Percentiles rank a stretch among this genome's conserved stretches.
Evolutionary conservation across 2,888 invertebrate genomes (phyloP).

Genomic region (Ganaspis brasiliensis): DNA sequence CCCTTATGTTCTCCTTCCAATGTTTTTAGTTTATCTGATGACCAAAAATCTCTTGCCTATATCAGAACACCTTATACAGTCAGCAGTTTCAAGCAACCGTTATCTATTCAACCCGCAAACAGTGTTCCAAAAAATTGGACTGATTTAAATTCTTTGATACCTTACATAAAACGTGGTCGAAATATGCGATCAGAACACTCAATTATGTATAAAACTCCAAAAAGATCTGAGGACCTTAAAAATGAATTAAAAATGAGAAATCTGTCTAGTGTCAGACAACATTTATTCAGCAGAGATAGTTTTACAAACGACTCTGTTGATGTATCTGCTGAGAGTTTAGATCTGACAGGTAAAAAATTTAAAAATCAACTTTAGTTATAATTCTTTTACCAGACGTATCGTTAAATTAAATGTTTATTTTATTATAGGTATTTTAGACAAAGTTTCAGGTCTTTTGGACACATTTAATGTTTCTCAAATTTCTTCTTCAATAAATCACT

Average conservation of each 20-base stretch:
- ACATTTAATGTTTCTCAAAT: slow-evolving; percentile 59
- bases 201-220: slow-evolving; percentile 77
- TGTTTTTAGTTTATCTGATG: slow-evolving; percentile 63
- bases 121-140: slow-evolving; percentile 68
- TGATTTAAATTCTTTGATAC: slow-evolving; percentile 74
- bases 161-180: slow-evolving; percentile 76
- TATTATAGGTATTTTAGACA: slow-evolving; percentile 70
- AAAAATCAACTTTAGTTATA: background rate
- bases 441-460: slow-evolving; percentile 66
- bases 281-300: slow-evolving; percentile 77
- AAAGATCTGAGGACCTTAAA: slow-evolving; percentile 44
- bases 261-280: slow-evolving; percentile 74
- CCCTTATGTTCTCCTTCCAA: slow-evolving; percentile 65
- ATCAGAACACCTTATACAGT: slow-evolving; percentile 79
- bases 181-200: slow-evolving; percentile 75
- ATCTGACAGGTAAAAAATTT: slow-evolving; percentile 73
- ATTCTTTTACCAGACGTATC: background rate
- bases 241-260: slow-evolving; percentile 63
- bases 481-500: background rate
- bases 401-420: slow-evolving; percentile 17
- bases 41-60: slow-evolving; percentile 69
- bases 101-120: slow-evolving; percentile 76
- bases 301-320: slow-evolving; percentile 68
- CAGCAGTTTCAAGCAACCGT: slow-evolving; percentile 73
- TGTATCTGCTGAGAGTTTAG: slow-evolving; percentile 71